These are phyloP conservation scores for Melopsittacus undulatus DNA, from an alignment of 2,797 vertebrate species.

Conservation along the genomic window DNA sequence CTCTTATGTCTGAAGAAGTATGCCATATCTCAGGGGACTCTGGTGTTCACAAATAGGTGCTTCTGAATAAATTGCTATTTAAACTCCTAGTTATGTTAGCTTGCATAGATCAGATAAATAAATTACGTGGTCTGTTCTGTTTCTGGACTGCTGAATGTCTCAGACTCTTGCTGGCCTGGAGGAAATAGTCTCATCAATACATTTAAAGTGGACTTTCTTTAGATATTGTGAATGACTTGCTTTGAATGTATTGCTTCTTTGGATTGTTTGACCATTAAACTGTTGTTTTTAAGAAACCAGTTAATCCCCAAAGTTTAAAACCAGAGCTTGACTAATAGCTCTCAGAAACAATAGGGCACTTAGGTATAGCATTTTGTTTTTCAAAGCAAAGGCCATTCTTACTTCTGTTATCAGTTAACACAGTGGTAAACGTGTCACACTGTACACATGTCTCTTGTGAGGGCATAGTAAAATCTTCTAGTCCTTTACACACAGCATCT, in stretches of 20 bases:
- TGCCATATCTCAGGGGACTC: background rate
- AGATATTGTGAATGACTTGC: background rate
- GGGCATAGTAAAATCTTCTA: background rate
- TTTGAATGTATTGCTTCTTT: background rate
- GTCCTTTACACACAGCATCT: background rate
- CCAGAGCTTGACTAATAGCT: background rate
- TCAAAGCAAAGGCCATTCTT: background rate
- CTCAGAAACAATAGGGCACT: background rate
- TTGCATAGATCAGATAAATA: background rate
- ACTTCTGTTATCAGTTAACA: background rate
- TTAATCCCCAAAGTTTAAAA: background rate
- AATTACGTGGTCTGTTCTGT: background rate
- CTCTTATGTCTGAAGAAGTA: background rate
- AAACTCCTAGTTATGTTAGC: background rate
- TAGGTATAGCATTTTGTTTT: background rate
- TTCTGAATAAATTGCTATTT: constrained; percentile 15
- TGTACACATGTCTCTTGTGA: background rate
- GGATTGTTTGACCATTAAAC: background rate
- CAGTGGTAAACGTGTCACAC: background rate
- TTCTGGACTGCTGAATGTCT: background rate
- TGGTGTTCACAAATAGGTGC: background rate
- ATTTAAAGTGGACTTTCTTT: background rate
- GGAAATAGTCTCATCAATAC: background rate
- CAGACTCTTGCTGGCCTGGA: background rate
- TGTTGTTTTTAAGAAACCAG: background rate